Base-by-base conservation (phyloP, 2,797 vertebrate species). In the Poeciliopsis paucimaculata region DNA sequence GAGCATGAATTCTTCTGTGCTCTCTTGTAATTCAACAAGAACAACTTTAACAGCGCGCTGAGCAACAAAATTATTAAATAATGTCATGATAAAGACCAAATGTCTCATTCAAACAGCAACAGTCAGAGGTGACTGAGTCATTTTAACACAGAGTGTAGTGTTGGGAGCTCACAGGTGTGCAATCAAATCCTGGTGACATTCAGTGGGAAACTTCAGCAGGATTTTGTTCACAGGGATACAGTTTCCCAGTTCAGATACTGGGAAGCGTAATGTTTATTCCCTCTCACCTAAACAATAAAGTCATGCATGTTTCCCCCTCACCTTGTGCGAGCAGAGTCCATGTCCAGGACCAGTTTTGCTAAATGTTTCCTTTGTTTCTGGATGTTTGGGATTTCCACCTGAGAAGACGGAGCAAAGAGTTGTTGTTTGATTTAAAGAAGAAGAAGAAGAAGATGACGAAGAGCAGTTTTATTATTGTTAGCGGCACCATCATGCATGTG, bases 301-400 rank as follows among this genome's bases (percentile, higher is more conserved):
- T 39, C 77, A 70, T 46, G 55, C 73, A 77, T 2, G 8, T 16
- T 55, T 15, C 51, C 66, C 45, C 57, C 93, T 94, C 89, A 99
- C 98, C 98, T 94, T 0, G 98, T 97, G 76, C 97, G 96, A 45
- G 98, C 97, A 43, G 98, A 98, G 91, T 99, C 98, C 98, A 99
- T 98, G 94, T 99, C 98, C 95, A 99, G 93, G 79, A 99, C 98
- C 23, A 99, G 95, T 91, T 99, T 99, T 0, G 97, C 97, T 95
- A 99, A 96, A 91, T 99, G 97, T 90, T 99, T 99, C 93, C 98
- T 98, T 94, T 99, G 98, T 93, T 99, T 99, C 90, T 99, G 98
- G 93, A 99, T 99, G 74, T 99, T 99, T 45, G 98, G 98, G 90
- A 99, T 99, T 93, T 99, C 98, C 90, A 98, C 97, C 98, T 99